Conservation (phyloP, 2,888 invertebrate species). For the Watsonalla cultraria region DNA sequence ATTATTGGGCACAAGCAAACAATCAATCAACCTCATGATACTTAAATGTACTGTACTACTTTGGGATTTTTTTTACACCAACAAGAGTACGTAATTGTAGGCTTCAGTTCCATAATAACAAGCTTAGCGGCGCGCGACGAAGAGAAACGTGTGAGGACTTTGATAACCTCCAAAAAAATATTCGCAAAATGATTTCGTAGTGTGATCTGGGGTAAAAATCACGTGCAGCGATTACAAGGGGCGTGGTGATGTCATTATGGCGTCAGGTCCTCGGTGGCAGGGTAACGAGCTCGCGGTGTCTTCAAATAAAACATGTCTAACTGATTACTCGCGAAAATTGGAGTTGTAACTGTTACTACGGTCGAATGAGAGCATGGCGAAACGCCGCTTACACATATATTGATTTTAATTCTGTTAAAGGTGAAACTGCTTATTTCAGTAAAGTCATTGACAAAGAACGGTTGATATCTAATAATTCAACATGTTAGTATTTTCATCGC, state of each 20-base stretch:
- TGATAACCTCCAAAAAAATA: conserved; percentile 61
- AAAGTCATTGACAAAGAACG: no score
- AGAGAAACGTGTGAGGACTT: conserved; percentile 53
- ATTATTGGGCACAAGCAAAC: conserved; percentile 45
- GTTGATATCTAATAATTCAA: no score
- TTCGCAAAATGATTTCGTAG: conserved; percentile 60
- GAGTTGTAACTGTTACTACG: no score
- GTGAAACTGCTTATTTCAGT: no score
- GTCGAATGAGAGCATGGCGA: no score
- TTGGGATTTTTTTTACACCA: conserved; percentile 48
- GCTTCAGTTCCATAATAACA: conserved; percentile 59
- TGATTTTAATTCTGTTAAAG: no score
- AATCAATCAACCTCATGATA: conserved; percentile 30
- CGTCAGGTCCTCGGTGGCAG: conserved; percentile 33
- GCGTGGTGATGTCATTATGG: conserved; percentile 65
- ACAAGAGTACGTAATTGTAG: conserved; percentile 55
- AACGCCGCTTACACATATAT: no score
- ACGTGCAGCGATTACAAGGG: conserved; percentile 57
- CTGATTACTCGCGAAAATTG: no score
- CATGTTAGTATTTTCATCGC: no score
- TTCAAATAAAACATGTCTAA: conserved; percentile 7
- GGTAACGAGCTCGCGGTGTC: conserved; percentile 45
- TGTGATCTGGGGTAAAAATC: conserved; percentile 68
- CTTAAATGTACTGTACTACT: conserved; percentile 30
- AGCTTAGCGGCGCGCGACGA: conserved; percentile 48